Evolutionary conservation across 1,140 invertebrate species (phyloP).

Genomic region (Apis mellifera): DNA sequence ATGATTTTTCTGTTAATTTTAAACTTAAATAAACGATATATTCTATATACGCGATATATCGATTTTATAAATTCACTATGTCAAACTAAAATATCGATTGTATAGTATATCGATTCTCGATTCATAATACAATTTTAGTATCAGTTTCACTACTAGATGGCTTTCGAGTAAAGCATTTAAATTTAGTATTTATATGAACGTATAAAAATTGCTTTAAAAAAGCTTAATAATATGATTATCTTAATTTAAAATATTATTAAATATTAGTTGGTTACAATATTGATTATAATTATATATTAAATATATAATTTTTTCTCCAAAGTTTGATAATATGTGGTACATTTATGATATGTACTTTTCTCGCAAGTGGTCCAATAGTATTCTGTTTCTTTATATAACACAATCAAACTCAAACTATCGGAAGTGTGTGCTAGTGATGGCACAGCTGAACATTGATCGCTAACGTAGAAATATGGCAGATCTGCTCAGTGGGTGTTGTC

Average conservation of each 20-base stretch:
- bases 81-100: no score
- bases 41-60: neutral
- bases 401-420: neutral
- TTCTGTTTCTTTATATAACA: constrained; percentile 70
- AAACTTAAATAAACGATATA: constrained; percentile 4
- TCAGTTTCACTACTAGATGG: constrained; percentile 45
- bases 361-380: constrained; percentile 34
- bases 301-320: no score
- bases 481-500: constrained; percentile 85
- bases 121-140: neutral
- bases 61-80: neutral
- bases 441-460: constrained; percentile 86
- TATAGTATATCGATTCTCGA: neutral
- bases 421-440: constrained; percentile 86
- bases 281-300: no score
- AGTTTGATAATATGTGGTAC: no score
- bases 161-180: neutral
- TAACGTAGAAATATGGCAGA: constrained; percentile 82
- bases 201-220: neutral
- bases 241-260: neutral
- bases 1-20: constrained; percentile 4
- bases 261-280: neutral
- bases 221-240: neutral
- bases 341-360: constrained; percentile 21
- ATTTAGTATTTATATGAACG: neutral